These are phyloP conservation scores for Hycleus cichorii DNA, from an alignment of 1,140 invertebrate species.

Conservation along the genomic window DNA sequence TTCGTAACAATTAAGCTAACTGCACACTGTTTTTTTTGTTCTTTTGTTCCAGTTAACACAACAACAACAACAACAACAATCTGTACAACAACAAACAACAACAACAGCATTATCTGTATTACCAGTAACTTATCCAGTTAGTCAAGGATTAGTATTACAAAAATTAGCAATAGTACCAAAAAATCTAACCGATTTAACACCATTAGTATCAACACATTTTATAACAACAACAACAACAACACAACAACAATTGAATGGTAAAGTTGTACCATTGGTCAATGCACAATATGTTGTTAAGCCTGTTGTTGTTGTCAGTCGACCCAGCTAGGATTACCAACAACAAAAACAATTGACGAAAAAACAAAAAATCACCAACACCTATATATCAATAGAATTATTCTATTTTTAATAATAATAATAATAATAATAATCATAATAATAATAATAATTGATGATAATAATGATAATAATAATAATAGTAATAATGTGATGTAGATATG, in stretches of 20 bases:
- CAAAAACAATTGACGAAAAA: background rate
- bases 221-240: conserved; percentile 24
- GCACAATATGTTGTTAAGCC: conserved; percentile 40
- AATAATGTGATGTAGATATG: no score
- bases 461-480: no score
- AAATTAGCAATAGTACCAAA: conserved; percentile 35
- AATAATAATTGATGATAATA: no score
- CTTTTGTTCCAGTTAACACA: conserved; percentile 25
- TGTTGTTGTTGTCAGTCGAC: conserved; percentile 37
- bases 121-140: conserved; percentile 33
- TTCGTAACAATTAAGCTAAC: no score
- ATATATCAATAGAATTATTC: no score
- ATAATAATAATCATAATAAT: no score
- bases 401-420: no score
- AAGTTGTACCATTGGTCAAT: conserved; percentile 37
- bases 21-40: no score
- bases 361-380: background rate
- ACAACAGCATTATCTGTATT: conserved; percentile 33
- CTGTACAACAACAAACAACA: conserved; percentile 27
- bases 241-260: conserved; percentile 28
- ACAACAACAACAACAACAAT: background rate
- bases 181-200: conserved; percentile 30
- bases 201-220: conserved; percentile 34
- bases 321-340: conserved; percentile 27
- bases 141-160: conserved; percentile 34